A percentile compares a stretch with the other conserved stretches of the same genome.
Conservation (phyloP, 2,888 invertebrate genomes). For the Orthosia gothica region DNA sequence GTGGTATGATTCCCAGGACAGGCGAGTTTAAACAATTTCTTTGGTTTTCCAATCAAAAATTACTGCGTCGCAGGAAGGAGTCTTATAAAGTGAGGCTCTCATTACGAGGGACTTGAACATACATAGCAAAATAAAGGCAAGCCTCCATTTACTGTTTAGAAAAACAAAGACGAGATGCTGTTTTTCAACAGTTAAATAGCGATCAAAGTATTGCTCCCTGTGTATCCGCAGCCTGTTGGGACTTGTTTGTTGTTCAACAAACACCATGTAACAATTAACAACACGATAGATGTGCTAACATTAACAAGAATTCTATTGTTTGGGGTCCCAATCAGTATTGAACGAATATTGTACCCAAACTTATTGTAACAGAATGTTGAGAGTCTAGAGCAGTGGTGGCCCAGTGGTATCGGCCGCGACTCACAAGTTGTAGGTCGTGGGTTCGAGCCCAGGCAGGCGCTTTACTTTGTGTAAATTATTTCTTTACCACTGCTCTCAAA, state of each 20-base stretch:
- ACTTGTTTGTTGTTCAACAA: slow-evolving; percentile 41
- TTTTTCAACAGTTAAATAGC: not conserved
- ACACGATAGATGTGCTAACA: slow-evolving; percentile 26
- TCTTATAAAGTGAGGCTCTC: not conserved
- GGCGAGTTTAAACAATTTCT: not conserved
- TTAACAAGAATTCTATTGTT: slow-evolving; percentile 30
- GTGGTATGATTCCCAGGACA: not conserved
- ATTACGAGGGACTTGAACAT: not conserved
- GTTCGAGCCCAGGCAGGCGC: too few relatives aligned
- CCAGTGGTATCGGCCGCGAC: too few relatives aligned
- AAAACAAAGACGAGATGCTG: not conserved
- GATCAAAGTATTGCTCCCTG: slow-evolving; percentile 2
- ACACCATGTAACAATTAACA: slow-evolving; percentile 50
- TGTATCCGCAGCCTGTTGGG: not conserved
- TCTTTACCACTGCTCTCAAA: too few relatives aligned
- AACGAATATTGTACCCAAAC: slow-evolving; percentile 1
- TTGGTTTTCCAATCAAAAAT: not conserved
- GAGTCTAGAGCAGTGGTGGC: too few relatives aligned
- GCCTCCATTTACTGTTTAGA: not conserved
- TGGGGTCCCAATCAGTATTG: slow-evolving; percentile 42
- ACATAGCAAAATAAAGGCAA: not conserved
- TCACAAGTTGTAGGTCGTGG: too few relatives aligned
- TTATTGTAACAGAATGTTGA: not conserved
- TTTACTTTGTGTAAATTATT: too few relatives aligned
- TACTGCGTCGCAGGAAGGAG: not conserved